Percentiles rank a stretch among this genome's conserved stretches.
phyloP scores from a whole-genome alignment of 2,113 vertebrate genomes.

The Plecturocebus donacophilus region DNA sequence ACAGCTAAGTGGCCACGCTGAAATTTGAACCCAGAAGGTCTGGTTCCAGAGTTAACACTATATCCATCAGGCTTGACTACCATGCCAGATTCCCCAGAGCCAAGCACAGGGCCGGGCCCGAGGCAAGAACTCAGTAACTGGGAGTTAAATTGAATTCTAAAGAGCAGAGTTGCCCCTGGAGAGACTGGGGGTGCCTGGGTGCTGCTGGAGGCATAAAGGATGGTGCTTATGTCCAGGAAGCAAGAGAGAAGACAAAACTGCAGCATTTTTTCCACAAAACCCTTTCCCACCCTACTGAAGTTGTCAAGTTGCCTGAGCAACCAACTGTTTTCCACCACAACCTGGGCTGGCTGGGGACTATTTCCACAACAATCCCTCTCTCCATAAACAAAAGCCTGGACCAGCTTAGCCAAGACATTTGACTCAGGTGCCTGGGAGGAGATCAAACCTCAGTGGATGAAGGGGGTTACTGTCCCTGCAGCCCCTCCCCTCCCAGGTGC shows the following conservation, averaged over 20 bases:
- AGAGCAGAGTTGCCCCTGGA: too few species aligned
- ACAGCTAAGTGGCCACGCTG: slow-evolving; percentile 10
- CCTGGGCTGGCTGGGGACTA: slow-evolving; percentile 8
- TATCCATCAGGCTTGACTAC: neutral
- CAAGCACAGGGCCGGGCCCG: neutral
- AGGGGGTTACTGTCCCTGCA: neutral
- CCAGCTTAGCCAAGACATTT: slow-evolving; percentile 37
- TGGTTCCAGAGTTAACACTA: neutral
- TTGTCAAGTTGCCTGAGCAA: slow-evolving; percentile 49
- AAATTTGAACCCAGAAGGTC: neutral
- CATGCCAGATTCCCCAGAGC: neutral
- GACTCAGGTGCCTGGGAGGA: neutral
- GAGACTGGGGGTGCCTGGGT: neutral
- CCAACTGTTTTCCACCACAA: slow-evolving; percentile 30
- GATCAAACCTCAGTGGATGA: neutral
- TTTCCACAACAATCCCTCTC: slow-evolving; percentile 48
- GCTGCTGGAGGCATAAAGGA: neutral
- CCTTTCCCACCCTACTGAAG: neutral
- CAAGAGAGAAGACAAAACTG: neutral
- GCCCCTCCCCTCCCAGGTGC: neutral
- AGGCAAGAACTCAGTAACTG: neutral
- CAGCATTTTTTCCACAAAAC: neutral
- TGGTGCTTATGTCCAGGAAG: neutral
- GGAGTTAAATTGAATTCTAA: neutral
- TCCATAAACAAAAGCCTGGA: slow-evolving; percentile 30